A percentile compares a stretch with the other conserved stretches of the same genome.
Conservation (phyloP, 2,113 vertebrate genomes). For the Clarias magur region DNA sequence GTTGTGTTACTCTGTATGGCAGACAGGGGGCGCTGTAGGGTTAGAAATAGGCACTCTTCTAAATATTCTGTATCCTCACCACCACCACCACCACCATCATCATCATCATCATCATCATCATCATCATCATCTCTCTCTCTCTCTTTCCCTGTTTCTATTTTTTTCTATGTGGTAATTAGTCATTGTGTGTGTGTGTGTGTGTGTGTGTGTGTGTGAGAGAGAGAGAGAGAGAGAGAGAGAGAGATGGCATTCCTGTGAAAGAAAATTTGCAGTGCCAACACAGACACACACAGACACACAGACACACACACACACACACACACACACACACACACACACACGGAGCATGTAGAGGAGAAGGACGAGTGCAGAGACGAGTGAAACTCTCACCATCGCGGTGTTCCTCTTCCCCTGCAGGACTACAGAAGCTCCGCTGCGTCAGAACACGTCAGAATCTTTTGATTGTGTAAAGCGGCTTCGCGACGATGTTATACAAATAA, state of each 20-base stretch:
- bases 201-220: conserved; percentile 8
- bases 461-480: too few species aligned
- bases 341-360: background rate
- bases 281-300: background rate
- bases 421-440: background rate
- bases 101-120: background rate
- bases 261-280: background rate
- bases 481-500: too few species aligned
- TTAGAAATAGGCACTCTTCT: background rate
- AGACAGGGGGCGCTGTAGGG: conserved; percentile 12
- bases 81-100: background rate
- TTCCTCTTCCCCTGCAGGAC: background rate
- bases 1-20: background rate
- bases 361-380: background rate
- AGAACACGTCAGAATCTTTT: background rate
- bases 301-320: background rate
- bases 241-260: background rate
- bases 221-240: background rate
- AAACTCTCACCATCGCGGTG: background rate
- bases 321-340: background rate
- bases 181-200: background rate
- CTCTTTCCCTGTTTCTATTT: background rate
- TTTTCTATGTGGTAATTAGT: background rate
- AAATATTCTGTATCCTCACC: background rate
- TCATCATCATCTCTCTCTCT: background rate